A percentile compares a stretch with the other conserved stretches of the same genome.
Conservation (phyloP, 2,113 vertebrate genomes). For the Hippoglossus stenolepis region DNA sequence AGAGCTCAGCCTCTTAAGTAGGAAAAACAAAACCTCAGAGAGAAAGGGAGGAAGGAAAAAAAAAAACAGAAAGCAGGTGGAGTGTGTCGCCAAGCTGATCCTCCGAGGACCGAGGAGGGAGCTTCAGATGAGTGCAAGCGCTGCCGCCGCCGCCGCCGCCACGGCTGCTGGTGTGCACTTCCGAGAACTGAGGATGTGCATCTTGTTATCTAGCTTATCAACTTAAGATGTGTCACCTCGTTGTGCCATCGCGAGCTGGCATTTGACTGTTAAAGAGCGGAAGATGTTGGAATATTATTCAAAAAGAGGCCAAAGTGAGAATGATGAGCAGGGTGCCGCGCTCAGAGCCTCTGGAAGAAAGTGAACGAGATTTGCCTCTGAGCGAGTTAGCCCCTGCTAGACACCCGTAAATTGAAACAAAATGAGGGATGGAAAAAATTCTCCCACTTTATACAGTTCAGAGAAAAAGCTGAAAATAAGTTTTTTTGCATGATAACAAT, state of each 20-base stretch:
- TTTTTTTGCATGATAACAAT: background rate
- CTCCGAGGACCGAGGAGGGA: constrained; percentile 66
- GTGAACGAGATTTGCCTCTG: constrained; percentile 18
- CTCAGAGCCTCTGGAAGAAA: constrained; percentile 33
- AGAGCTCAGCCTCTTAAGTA: constrained; percentile 75
- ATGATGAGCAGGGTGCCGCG: constrained; percentile 42
- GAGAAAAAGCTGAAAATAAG: background rate
- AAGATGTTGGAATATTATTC: constrained; percentile 55
- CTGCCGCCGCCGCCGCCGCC: constrained; percentile 4
- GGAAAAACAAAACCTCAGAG: constrained; percentile 76
- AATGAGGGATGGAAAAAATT: constrained; percentile 1
- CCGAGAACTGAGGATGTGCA: constrained; percentile 66
- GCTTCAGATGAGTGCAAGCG: constrained; percentile 66
- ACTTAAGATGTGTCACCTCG: constrained; percentile 61
- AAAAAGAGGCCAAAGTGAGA: constrained; percentile 43
- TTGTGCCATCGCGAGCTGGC: constrained; percentile 61
- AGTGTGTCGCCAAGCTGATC: constrained; percentile 62
- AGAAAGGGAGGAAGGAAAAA: constrained; percentile 13
- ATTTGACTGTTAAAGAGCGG: constrained; percentile 59
- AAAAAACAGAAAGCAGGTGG: constrained; percentile 62
- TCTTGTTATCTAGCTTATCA: constrained; percentile 73
- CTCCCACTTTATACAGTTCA: constrained; percentile 3
- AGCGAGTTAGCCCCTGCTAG: constrained; percentile 32
- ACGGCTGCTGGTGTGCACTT: constrained; percentile 54
- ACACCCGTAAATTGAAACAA: constrained; percentile 39